A percentile compares a stretch with the other conserved stretches of the same genome.
These are phyloP conservation scores for Procambarus virginalis DNA, from an alignment of 1,140 invertebrate species.

Conservation along the genomic window DNA sequence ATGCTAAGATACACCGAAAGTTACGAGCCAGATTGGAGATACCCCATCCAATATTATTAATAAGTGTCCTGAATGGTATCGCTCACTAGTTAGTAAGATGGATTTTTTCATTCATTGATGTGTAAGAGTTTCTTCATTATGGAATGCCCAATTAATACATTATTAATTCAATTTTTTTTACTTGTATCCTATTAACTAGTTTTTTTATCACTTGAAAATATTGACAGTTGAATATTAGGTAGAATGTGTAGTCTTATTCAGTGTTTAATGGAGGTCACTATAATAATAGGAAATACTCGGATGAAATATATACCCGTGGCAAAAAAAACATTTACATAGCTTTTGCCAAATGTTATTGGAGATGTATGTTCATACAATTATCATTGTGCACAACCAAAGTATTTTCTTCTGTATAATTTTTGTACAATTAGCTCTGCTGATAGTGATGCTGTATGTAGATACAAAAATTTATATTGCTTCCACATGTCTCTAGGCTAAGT, in stretches of 20 bases:
- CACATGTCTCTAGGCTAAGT: slow-evolving; percentile 60
- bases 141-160: neutral
- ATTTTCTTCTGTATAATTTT: slow-evolving; percentile 36
- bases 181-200: neutral
- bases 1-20: neutral
- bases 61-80: slow-evolving; percentile 16
- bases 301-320: neutral
- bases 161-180: slow-evolving; percentile 15
- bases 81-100: slow-evolving; percentile 28
- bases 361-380: neutral
- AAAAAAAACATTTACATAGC: neutral
- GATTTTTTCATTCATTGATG: slow-evolving; percentile 20
- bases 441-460: slow-evolving; percentile 44
- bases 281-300: slow-evolving; percentile 1
- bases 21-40: slow-evolving; percentile 7
- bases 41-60: slow-evolving; percentile 10
- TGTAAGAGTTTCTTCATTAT: neutral
- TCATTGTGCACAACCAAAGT: slow-evolving; percentile 55
- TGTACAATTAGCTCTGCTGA: slow-evolving; percentile 40
- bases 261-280: slow-evolving; percentile 2
- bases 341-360: neutral
- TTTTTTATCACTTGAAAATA: slow-evolving; percentile 13
- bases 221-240: slow-evolving; percentile 28
- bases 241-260: slow-evolving; percentile 20
- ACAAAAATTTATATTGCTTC: slow-evolving; percentile 54